Conservation (phyloP, 2,113 vertebrate genomes). For the Clinocottus analis region DNA sequence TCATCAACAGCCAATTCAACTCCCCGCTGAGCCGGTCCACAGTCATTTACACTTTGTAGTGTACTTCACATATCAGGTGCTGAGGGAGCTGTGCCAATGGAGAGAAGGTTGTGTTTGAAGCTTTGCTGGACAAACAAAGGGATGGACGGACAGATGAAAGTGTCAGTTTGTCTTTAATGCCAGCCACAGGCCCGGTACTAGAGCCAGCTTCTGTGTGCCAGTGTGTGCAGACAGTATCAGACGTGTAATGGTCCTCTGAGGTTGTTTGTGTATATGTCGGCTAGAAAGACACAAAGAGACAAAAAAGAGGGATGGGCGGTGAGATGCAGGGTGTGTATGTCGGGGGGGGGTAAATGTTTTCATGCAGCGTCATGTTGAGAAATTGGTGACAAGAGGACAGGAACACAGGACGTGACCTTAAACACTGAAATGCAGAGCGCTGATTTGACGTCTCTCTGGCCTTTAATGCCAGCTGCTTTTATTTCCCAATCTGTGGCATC, state of each 20-base stretch:
- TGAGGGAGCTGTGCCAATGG: constrained; percentile 17
- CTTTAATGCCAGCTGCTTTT: background rate
- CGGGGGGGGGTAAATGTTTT: background rate
- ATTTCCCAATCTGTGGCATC: background rate
- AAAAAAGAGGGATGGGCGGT: background rate
- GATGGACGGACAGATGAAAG: constrained; percentile 25
- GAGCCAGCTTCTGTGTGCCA: constrained; percentile 21
- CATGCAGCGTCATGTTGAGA: background rate
- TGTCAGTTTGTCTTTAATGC: constrained; percentile 9
- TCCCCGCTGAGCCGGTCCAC: constrained; percentile 8
- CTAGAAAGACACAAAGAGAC: background rate
- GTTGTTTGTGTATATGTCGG: constrained; percentile 1
- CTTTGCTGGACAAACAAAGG: constrained; percentile 26
- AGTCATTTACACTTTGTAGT: constrained; percentile 43
- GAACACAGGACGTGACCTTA: constrained; percentile 9
- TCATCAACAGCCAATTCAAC: constrained; percentile 47
- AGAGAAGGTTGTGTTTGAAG: constrained; percentile 35
- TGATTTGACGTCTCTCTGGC: background rate
- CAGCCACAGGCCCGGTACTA: constrained; percentile 27
- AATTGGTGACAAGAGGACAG: constrained; percentile 13
- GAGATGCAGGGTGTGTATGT: background rate
- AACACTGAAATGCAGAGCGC: background rate
- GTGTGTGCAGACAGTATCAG: constrained; percentile 3
- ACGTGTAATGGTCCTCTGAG: constrained; percentile 4
- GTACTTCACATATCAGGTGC: constrained; percentile 43